phyloP scores from a whole-genome alignment of 1,140 invertebrate species.

The Drosophila parvula region DNA sequence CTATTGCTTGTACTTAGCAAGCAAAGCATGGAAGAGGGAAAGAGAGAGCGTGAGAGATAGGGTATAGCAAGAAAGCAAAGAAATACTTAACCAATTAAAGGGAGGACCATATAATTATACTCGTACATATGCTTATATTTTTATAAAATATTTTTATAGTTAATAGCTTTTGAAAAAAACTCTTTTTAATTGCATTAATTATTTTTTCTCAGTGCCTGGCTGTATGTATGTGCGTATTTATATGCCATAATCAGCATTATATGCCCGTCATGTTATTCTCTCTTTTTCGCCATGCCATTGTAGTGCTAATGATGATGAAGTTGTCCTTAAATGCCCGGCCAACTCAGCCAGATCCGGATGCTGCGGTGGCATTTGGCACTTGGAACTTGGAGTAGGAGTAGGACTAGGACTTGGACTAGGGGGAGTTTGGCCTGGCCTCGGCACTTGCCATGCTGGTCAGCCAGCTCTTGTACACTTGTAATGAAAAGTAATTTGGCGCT shows the following conservation, averaged over 20 bases:
- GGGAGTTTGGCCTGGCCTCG: neutral
- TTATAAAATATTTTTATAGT: too few relatives aligned
- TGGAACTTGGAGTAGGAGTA: conserved; percentile 23
- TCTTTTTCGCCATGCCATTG: conserved; percentile 57
- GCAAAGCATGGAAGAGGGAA: too few relatives aligned
- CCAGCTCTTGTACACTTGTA: conserved; percentile 67
- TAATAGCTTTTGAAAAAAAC: too few relatives aligned
- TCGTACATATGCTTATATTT: too few relatives aligned
- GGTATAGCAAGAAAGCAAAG: too few relatives aligned
- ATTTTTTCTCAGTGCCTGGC: neutral
- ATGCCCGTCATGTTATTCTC: conserved; percentile 52
- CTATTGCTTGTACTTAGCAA: too few relatives aligned
- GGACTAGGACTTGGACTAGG: neutral
- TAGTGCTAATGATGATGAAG: conserved; percentile 81
- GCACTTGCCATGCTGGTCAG: conserved; percentile 68
- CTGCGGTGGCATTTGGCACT: conserved; percentile 60
- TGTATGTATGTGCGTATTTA: conserved; percentile 65
- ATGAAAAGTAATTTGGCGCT: conserved; percentile 78
- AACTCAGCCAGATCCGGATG: conserved; percentile 59
- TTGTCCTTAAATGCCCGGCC: conserved; percentile 74
- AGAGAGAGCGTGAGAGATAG: too few relatives aligned
- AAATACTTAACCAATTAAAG: too few relatives aligned
- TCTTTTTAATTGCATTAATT: too few relatives aligned
- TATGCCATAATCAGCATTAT: conserved; percentile 79
- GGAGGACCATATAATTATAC: too few relatives aligned